phyloP scores from a whole-genome alignment of 2,113 vertebrate species.

The Tenrec ecaudatus region DNA sequence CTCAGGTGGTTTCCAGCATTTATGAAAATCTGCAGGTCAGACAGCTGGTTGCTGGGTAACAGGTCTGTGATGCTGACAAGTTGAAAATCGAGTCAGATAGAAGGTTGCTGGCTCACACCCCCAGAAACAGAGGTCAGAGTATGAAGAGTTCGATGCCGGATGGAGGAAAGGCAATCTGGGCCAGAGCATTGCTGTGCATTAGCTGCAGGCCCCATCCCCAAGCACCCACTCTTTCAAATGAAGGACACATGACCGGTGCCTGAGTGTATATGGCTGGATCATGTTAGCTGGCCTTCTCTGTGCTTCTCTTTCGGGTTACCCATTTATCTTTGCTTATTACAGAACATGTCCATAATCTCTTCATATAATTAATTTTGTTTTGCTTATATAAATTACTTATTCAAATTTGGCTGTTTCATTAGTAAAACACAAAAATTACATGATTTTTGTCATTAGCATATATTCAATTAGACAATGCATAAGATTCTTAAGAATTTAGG shows the following conservation, averaged over 20 bases:
- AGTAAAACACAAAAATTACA: background rate
- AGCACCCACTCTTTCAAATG: no score
- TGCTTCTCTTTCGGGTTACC: background rate
- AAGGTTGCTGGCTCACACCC: no score
- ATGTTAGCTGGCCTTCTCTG: background rate
- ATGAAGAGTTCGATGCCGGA: no score
- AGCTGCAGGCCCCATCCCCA: background rate
- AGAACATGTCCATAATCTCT: background rate
- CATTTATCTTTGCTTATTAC: background rate
- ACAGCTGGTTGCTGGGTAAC: no score
- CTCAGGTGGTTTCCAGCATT: no score
- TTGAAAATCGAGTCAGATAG: no score
- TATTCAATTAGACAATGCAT: background rate
- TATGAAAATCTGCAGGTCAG: no score
- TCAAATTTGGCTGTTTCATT: constrained; percentile 26
- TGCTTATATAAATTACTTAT: background rate
- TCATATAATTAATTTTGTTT: background rate
- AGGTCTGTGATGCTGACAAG: no score
- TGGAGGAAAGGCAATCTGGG: no score
- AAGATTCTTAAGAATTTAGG: background rate
- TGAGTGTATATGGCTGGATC: background rate
- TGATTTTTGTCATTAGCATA: background rate
- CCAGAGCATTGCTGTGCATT: background rate
- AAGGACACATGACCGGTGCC: no score
- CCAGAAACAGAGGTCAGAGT: no score